Conservation (phyloP, 2,888 invertebrate genomes). For the Lypha dubia region DNA sequence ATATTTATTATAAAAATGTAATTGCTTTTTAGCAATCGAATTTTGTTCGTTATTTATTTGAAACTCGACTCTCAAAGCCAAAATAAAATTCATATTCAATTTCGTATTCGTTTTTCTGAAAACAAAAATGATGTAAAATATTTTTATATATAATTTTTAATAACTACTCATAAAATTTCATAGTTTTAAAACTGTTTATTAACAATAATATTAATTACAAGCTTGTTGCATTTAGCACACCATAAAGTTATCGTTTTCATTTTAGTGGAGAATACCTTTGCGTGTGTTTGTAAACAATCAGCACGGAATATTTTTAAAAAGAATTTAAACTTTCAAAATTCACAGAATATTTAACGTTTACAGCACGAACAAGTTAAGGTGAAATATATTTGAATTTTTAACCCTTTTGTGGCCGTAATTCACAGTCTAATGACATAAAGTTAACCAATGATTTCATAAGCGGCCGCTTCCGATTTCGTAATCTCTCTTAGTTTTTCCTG, state of each 20-base stretch:
- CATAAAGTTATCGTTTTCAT: not conserved
- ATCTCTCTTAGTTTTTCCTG: no score
- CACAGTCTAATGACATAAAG: no score
- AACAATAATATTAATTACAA: not conserved
- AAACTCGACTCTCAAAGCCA: no score
- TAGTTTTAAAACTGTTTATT: not conserved
- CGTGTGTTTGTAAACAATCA: conserved; percentile 11
- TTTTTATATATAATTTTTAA: not conserved
- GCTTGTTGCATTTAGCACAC: not conserved
- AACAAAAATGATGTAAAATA: no score
- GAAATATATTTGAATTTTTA: conserved; percentile 27
- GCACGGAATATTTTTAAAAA: conserved; percentile 12
- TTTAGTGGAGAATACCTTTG: not conserved
- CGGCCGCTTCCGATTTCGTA: no score
- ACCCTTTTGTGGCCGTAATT: not conserved
- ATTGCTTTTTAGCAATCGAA: no score
- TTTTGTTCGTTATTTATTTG: not conserved
- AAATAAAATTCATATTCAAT: no score
- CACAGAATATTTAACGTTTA: conserved; percentile 11
- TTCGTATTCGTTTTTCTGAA: no score
- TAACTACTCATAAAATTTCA: not conserved
- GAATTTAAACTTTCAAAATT: not conserved
- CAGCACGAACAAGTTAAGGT: conserved; percentile 37
- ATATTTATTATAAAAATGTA: no score
- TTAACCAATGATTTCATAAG: no score